Evolutionary conservation across 1,140 invertebrate genomes (phyloP), one percentile per base, ranked within the genome.

Genomic region (Eumaeus atala): DNA sequence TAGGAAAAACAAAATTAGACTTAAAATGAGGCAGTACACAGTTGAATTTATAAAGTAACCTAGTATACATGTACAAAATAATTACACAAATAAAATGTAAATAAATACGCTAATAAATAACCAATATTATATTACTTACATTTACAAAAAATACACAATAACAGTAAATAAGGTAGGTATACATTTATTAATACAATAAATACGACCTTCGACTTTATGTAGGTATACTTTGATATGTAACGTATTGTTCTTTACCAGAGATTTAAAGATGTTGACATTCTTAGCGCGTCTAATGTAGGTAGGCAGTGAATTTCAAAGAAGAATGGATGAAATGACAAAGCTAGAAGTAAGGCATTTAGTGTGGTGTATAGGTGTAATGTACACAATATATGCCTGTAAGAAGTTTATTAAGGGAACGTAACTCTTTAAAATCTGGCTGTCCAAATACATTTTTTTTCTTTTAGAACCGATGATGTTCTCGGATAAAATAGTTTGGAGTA

Each of bases 341-440:
- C 21, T 34, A 14, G 48, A 49, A 49, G 33, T 49, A 34, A 49
- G 11, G n/a, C 34, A 49, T 14, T 49, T 49, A 34, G 18, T 49
- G 28, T 34, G 18, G 48, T 49, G 48, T 11, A 49, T 33, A 3
- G 48, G 48, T n/a, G n/a, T n/a, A n/a, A n/a, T n/a, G n/a, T n/a
- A n/a, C n/a, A n/a, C n/a, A n/a, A n/a, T n/a, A n/a, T n/a, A 34
- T 3, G 1, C 34, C 21, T 4, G 34, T 18, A 34, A 49, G 48
- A 11, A 49, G 33, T 34, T 49, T 33, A 34, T 34, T 34, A 34
- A 10, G 9, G 1, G 48, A 49, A 11, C 48, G 48, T 34, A 49
- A 34, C 10, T 49, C 48, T 49, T 49, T 49, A 14, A 1, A 34
- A 21, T 49, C 18, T 1, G 0, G 34, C 28, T 49, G 17, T 4